A percentile compares a stretch with the other conserved stretches of the same genome.
phyloP scores from a whole-genome alignment of 2,113 vertebrate species.

The Paraplagusia blochii region DNA sequence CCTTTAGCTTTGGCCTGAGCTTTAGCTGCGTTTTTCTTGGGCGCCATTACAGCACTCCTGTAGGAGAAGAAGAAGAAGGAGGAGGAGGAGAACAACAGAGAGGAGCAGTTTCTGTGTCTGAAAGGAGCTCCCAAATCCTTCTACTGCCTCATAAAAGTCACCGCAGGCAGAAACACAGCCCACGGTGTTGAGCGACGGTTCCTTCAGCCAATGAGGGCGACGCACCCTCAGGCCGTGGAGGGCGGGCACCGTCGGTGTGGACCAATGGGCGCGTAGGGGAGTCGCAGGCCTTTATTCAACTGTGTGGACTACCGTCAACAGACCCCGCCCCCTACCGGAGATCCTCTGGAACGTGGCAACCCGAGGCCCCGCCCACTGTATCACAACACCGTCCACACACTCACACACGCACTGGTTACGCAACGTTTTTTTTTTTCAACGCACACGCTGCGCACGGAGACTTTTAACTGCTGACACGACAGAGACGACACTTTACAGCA shows the following conservation, averaged over 20 bases:
- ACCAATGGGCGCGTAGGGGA: conserved; percentile 42
- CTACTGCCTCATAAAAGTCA: conserved; percentile 48
- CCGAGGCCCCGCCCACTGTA: too few species aligned
- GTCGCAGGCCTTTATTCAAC: conserved; percentile 57
- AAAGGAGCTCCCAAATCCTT: conserved; percentile 45
- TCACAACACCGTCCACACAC: too few species aligned
- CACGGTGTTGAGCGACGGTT: conserved; percentile 6
- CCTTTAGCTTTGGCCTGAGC: conserved; percentile 56
- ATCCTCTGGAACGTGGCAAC: conserved; percentile 69
- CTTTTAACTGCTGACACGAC: too few species aligned
- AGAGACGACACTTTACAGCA: too few species aligned
- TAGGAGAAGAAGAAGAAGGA: too few species aligned
- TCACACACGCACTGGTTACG: background rate
- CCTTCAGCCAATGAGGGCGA: conserved; percentile 15
- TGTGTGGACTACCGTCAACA: conserved; percentile 49
- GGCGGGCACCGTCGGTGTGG: background rate
- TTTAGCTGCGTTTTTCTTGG: conserved; percentile 54
- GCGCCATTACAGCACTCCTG: too few species aligned
- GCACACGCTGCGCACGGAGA: too few species aligned
- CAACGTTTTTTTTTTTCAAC: background rate
- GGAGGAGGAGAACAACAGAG: too few species aligned
- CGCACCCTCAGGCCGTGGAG: accelerated
- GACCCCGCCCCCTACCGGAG: conserved; percentile 24
- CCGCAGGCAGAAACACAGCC: conserved; percentile 25
- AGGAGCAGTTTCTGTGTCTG: conserved; percentile 6